Conservation (phyloP, 2,888 invertebrate genomes). For the Melangyna quadrimaculata region DNA sequence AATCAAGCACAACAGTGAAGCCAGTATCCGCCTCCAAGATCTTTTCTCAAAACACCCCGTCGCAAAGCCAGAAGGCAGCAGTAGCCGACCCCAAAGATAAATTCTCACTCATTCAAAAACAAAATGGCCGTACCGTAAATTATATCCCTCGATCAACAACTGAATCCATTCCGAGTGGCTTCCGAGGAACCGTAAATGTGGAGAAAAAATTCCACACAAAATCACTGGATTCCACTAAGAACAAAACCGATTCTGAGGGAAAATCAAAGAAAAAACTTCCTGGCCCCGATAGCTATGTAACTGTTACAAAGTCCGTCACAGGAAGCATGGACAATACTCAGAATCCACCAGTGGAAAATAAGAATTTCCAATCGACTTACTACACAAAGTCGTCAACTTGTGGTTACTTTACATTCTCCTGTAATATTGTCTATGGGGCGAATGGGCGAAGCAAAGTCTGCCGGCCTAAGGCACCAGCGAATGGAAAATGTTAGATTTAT, state of each 20-base stretch:
- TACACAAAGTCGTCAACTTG: slow-evolving; percentile 93
- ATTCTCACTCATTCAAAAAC: slow-evolving; percentile 78
- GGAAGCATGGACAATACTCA: slow-evolving; percentile 86
- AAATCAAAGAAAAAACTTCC: slow-evolving; percentile 76
- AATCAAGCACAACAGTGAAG: slow-evolving; percentile 74
- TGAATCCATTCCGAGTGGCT: slow-evolving; percentile 79
- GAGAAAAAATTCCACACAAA: slow-evolving; percentile 80
- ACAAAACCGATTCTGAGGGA: slow-evolving; percentile 73
- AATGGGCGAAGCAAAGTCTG: slow-evolving; percentile 91
- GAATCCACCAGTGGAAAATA: slow-evolving; percentile 84
- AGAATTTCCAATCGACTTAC: slow-evolving; percentile 89
- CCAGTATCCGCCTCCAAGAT: slow-evolving; percentile 69
- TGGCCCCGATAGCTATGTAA: slow-evolving; percentile 86
- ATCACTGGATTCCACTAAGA: slow-evolving; percentile 76
- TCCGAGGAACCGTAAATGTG: slow-evolving; percentile 80
- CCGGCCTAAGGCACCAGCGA: slow-evolving; percentile 89
- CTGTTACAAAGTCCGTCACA: slow-evolving; percentile 90
- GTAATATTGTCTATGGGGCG: slow-evolving; percentile 89
- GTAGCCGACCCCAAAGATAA: slow-evolving; percentile 74
- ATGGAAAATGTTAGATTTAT: slow-evolving; percentile 84
- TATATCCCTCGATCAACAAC: slow-evolving; percentile 76
- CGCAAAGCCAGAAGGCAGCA: slow-evolving; percentile 78
- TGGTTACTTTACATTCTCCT: slow-evolving; percentile 93
- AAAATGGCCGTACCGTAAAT: slow-evolving; percentile 77
- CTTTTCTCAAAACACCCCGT: slow-evolving; percentile 76